phyloP scores from a whole-genome alignment of 1,140 invertebrate genomes.

The Polyergus mexicanus region DNA sequence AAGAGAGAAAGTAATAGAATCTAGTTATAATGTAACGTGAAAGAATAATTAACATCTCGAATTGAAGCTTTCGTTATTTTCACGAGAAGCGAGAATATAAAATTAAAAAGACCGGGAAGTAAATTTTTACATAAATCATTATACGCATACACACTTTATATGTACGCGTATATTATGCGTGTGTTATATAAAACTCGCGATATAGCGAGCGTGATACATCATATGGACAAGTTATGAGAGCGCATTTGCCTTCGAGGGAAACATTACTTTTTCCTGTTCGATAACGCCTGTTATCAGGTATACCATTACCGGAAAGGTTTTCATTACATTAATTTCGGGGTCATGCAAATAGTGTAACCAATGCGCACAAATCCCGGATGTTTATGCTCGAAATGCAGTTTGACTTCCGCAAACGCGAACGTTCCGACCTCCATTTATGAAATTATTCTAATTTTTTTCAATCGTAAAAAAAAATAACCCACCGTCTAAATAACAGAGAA shows the following conservation, averaged over 20 bases:
- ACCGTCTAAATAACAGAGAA: not conserved
- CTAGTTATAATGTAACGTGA: not conserved
- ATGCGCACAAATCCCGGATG: conserved; percentile 17
- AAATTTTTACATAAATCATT: conserved; percentile 5
- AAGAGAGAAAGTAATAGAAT: not conserved
- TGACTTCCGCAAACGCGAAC: not conserved
- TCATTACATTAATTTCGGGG: conserved; percentile 27
- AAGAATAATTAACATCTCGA: not conserved
- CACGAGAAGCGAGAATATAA: not conserved
- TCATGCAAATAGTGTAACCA: conserved; percentile 35
- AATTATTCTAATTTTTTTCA: not conserved
- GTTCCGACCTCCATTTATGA: not conserved
- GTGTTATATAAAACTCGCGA: not conserved
- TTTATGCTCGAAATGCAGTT: conserved; percentile 44
- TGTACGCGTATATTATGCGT: too few species aligned
- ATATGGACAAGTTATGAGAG: not conserved
- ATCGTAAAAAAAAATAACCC: not conserved
- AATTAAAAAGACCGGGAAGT: not conserved
- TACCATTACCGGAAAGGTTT: conserved; percentile 29
- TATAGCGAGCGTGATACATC: not conserved
- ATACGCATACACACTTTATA: not conserved
- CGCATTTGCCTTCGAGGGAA: conserved; percentile 27
- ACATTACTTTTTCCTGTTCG: conserved; percentile 2
- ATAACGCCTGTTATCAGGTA: conserved; percentile 46
- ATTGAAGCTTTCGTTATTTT: not conserved